phyloP scores from a whole-genome alignment of 2,113 vertebrate species.

The Chloropsis cyanopogon region DNA sequence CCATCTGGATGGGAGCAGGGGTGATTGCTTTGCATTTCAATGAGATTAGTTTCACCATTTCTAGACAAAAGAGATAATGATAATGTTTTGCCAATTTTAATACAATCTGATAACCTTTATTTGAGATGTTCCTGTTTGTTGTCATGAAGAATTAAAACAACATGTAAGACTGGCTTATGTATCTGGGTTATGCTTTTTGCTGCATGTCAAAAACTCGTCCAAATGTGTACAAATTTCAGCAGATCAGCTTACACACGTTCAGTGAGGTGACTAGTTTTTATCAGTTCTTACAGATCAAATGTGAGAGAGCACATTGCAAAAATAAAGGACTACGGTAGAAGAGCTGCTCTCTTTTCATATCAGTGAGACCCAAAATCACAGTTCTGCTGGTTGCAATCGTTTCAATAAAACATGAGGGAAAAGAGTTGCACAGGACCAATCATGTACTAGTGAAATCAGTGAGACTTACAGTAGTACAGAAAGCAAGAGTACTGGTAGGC shows the following conservation, averaged over 20 bases:
- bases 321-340: background rate
- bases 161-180: background rate
- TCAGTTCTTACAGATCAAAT: background rate
- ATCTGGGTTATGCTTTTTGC: background rate
- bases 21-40: background rate
- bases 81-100: background rate
- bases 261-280: background rate
- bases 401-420: background rate
- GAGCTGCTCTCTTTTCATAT: background rate
- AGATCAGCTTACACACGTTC: background rate
- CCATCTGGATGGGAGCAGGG: background rate
- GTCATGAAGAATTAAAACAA: background rate
- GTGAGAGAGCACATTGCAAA: background rate
- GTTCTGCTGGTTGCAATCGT: background rate
- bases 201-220: background rate
- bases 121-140: background rate
- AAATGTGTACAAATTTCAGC: background rate
- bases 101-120: background rate
- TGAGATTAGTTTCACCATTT: background rate
- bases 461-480: background rate
- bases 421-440: background rate
- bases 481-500: background rate
- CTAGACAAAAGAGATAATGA: background rate
- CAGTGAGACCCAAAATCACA: background rate
- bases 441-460: background rate